Evolutionary conservation across 64 coral and sea anemone genomes (phyloP).

Genomic region (Dendrophyllia cribrosa): DNA sequence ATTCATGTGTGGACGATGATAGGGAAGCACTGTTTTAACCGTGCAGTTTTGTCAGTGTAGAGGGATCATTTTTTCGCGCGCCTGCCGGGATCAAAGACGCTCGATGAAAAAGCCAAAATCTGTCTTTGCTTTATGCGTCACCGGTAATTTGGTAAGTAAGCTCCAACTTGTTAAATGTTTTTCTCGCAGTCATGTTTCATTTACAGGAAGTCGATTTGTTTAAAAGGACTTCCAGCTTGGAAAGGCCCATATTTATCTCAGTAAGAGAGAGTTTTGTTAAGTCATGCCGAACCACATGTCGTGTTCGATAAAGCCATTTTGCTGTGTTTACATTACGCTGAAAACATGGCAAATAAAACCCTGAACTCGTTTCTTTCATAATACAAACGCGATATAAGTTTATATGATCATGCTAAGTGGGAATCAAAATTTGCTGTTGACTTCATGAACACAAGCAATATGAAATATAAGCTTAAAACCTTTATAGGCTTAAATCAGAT

Average conservation of each 20-base stretch:
- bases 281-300: background rate
- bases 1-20: background rate
- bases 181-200: background rate
- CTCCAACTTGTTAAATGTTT: background rate
- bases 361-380: background rate
- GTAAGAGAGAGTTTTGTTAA: background rate
- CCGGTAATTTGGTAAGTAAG: background rate
- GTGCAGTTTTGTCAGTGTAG: background rate
- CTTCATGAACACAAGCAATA: slow-evolving; percentile 13
- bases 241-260: background rate
- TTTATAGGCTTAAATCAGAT: background rate
- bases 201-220: slow-evolving; percentile 1
- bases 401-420: background rate
- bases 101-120: too few species aligned
- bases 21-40: background rate
- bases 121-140: background rate
- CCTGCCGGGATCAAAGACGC: background rate
- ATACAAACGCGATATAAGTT: slow-evolving; percentile 10
- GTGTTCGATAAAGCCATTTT: background rate
- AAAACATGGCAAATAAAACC: background rate
- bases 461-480: background rate
- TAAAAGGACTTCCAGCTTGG: background rate
- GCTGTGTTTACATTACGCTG: background rate
- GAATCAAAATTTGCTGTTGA: background rate
- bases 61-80: background rate